These are phyloP conservation scores for Dynastes tityus DNA, from an alignment of 2,888 invertebrate genomes.

Conservation along the genomic window DNA sequence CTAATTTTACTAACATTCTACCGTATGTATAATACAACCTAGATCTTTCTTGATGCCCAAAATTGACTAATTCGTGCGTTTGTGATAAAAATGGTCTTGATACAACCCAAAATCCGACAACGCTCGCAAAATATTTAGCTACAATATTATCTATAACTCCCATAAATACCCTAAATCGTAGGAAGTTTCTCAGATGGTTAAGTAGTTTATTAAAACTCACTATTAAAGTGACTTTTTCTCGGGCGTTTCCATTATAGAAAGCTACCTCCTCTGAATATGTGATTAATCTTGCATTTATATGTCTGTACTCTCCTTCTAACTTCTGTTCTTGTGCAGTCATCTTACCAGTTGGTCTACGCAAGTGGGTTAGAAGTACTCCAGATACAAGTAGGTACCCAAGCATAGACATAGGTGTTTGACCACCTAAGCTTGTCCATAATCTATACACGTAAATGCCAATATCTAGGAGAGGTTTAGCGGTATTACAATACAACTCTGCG, in stretches of 20 bases:
- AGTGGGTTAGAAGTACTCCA: conserved; percentile 88
- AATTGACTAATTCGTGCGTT: conserved; percentile 79
- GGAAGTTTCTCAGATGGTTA: conserved; percentile 87
- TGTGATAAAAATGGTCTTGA: conserved; percentile 93
- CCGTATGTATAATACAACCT: conserved; percentile 96
- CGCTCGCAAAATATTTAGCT: conserved; percentile 97
- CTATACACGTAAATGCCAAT: conserved; percentile 95
- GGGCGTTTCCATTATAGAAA: conserved; percentile 86
- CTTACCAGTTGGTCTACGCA: conserved; percentile 88
- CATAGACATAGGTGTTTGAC: conserved; percentile 92
- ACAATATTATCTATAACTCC: conserved; percentile 97
- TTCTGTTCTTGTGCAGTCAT: conserved; percentile 96
- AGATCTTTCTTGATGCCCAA: conserved; percentile 84
- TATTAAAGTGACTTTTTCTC: conserved; percentile 90
- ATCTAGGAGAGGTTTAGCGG: conserved; percentile 96
- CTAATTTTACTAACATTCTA: conserved; percentile 95
- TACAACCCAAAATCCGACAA: conserved; percentile 96
- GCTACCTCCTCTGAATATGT: conserved; percentile 97
- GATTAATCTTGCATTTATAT: conserved; percentile 95
- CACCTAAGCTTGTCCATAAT: conserved; percentile 80
- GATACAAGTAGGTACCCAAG: conserved; percentile 90
- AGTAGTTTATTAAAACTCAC: conserved; percentile 93
- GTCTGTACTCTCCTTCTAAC: conserved; percentile 98
- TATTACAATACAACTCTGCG: conserved; percentile 96
- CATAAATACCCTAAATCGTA: conserved; percentile 92